Conservation (phyloP, 2,888 invertebrate species). For the Apodemia hepburni region DNA sequence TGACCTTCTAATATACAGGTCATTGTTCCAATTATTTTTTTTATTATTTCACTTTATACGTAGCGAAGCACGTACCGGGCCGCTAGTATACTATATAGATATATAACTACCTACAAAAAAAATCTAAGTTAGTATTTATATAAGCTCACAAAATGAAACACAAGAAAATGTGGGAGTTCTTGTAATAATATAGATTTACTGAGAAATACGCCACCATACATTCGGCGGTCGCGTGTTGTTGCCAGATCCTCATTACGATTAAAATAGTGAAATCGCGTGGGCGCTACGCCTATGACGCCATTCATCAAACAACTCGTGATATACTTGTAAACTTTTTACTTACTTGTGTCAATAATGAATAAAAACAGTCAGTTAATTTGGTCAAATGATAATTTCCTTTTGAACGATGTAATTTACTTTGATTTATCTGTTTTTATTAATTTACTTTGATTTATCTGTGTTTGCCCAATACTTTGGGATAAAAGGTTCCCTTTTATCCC, state of each 20-base stretch:
- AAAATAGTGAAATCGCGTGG: conserved; percentile 55
- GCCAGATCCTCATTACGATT: conserved; percentile 66
- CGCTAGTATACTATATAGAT: too few relatives aligned
- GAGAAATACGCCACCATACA: conserved; percentile 29
- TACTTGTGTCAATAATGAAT: conserved; percentile 1
- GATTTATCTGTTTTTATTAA: too few relatives aligned
- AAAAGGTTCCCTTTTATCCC: too few relatives aligned
- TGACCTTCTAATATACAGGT: too few relatives aligned
- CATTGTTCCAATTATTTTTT: too few relatives aligned
- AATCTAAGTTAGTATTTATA: background rate
- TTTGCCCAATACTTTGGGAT: too few relatives aligned
- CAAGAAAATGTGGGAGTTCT: background rate
- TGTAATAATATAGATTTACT: conserved; percentile 26
- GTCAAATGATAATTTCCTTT: background rate
- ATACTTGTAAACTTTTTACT: conserved; percentile 10
- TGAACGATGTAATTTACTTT: too few relatives aligned
- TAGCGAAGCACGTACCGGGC: too few relatives aligned
- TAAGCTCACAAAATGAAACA: background rate
- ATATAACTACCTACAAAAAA: too few relatives aligned
- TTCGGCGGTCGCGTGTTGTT: conserved; percentile 56
- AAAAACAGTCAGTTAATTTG: background rate
- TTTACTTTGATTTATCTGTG: too few relatives aligned
- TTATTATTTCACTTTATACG: too few relatives aligned
- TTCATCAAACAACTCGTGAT: conserved; percentile 57
- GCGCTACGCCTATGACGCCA: conserved; percentile 47